Evolutionary conservation across 2,888 invertebrate genomes (phyloP).

Genomic region (Dryocosmus kuriphilus): DNA sequence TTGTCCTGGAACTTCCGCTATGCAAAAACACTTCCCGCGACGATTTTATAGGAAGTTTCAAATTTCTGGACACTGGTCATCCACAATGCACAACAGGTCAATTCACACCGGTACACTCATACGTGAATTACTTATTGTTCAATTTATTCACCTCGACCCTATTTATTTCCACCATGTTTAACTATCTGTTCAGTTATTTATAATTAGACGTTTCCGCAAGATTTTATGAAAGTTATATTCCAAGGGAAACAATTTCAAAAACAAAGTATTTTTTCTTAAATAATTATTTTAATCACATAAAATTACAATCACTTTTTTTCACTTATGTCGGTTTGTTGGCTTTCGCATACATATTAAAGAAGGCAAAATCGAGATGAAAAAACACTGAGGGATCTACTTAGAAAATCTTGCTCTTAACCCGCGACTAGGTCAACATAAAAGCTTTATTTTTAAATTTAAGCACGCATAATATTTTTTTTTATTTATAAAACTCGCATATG

Average conservation of each 20-base stretch:
- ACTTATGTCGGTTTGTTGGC: not conserved
- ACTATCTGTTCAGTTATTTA: slow-evolving; percentile 5
- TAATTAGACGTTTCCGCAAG: slow-evolving; percentile 25
- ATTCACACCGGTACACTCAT: not conserved
- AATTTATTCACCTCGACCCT: slow-evolving; percentile 34
- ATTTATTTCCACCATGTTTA: slow-evolving; percentile 33
- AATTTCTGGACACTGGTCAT: slow-evolving; percentile 8
- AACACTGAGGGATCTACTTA: not conserved
- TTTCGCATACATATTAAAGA: slow-evolving; percentile 5
- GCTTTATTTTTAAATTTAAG: not conserved
- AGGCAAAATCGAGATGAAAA: slow-evolving; percentile 31
- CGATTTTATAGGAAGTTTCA: slow-evolving; percentile 2
- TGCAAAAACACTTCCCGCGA: slow-evolving; percentile 8
- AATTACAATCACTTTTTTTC: slow-evolving; percentile 32
- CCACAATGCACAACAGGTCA: slow-evolving; percentile 16
- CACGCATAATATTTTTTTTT: not conserved
- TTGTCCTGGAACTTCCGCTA: slow-evolving; percentile 23
- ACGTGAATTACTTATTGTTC: slow-evolving; percentile 24
- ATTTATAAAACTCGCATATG: not conserved
- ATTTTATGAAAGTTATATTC: slow-evolving; percentile 1
- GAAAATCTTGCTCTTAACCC: slow-evolving; percentile 18
- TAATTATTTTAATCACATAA: slow-evolving; percentile 29
- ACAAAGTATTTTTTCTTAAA: slow-evolving; percentile 7
- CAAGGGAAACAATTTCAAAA: not conserved
- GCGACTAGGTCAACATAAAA: slow-evolving; percentile 1